phyloP scores from a whole-genome alignment of 2,113 vertebrate genomes.

The Merops nubicus region DNA sequence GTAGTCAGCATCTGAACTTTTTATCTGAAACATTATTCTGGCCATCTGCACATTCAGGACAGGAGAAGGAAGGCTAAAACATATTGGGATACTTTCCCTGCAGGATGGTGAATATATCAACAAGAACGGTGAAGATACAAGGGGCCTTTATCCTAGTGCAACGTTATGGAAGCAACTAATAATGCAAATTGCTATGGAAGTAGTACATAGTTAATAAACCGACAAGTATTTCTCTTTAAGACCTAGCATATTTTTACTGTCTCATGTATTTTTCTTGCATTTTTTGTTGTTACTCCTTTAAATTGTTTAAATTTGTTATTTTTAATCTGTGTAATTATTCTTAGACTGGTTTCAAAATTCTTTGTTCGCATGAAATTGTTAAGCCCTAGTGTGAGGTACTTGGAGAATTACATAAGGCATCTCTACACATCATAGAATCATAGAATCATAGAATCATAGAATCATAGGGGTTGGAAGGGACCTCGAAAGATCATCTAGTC shows the following conservation, averaged over 20 bases:
- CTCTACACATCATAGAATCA: too few species aligned
- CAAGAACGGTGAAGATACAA: background rate
- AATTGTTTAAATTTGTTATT: background rate
- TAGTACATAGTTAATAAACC: background rate
- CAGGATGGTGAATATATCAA: background rate
- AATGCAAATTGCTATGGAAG: too few species aligned
- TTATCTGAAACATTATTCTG: background rate
- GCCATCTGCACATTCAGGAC: background rate
- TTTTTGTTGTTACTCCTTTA: background rate
- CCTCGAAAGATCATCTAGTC: too few species aligned
- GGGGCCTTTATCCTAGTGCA: background rate
- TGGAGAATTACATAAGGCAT: fast-evolving
- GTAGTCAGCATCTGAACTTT: background rate
- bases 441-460: too few species aligned
- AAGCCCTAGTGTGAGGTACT: background rate
- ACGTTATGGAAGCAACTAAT: too few species aligned
- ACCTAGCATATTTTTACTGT: background rate
- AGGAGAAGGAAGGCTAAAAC: background rate
- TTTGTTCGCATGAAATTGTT: background rate
- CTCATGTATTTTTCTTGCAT: background rate
- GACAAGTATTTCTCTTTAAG: background rate
- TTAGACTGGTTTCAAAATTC: background rate
- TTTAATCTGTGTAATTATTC: background rate
- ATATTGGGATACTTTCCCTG: background rate
- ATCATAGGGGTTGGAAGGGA: too few species aligned